A percentile compares a stretch with the other conserved stretches of the same genome.
Evolutionary conservation across 1,140 invertebrate genomes (phyloP).

Genomic region (Thaumetopoea pityocampa): DNA sequence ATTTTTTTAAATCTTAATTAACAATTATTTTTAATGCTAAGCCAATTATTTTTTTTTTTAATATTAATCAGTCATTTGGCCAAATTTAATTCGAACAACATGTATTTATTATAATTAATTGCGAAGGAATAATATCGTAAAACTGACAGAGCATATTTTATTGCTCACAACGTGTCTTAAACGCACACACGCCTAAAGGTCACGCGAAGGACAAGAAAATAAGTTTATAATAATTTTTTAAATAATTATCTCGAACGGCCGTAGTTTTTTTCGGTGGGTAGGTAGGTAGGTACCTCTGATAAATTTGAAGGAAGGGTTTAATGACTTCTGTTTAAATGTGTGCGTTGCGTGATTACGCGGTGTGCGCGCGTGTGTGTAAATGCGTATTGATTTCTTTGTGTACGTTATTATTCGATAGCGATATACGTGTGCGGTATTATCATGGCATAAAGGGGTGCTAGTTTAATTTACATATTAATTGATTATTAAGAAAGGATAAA

Average conservation of each 20-base stretch:
- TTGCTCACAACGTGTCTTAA: constrained; percentile 7
- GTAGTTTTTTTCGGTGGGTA: constrained; percentile 10
- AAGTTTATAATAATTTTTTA: constrained; percentile 9
- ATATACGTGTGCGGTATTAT: constrained; percentile 11
- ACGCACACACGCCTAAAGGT: constrained; percentile 9
- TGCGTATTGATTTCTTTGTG: neutral
- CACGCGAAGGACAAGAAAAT: constrained; percentile 14
- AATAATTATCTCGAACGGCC: constrained; percentile 10
- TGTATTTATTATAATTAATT: too few relatives aligned
- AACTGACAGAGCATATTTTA: too few relatives aligned
- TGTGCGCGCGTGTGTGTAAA: neutral
- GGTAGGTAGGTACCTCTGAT: constrained; percentile 11
- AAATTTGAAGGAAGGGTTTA: constrained; percentile 19
- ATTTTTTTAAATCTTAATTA: too few relatives aligned
- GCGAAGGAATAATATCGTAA: too few relatives aligned
- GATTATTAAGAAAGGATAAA: constrained; percentile 15
- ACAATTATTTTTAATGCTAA: too few relatives aligned
- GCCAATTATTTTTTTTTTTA: too few relatives aligned
- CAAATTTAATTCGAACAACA: too few relatives aligned
- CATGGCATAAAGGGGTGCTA: constrained; percentile 11
- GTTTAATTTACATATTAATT: constrained; percentile 19
- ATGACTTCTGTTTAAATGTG: constrained; percentile 6
- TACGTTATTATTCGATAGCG: constrained; percentile 11
- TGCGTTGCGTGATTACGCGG: neutral
- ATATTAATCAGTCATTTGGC: too few relatives aligned